phyloP scores from a whole-genome alignment of 2,113 vertebrate genomes.

The Campylomormyrus numenius region DNA sequence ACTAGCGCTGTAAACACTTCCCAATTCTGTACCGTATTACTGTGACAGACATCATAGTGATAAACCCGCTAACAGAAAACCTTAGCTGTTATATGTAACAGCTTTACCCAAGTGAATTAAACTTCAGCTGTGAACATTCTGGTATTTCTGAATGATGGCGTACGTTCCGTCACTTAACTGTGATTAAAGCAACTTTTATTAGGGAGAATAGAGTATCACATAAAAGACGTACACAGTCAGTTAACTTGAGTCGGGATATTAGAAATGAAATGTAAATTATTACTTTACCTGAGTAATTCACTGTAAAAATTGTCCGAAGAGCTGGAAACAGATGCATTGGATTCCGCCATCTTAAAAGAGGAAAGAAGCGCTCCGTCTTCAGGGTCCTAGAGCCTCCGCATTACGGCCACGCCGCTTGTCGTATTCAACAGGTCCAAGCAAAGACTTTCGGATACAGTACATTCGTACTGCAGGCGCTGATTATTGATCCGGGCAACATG shows the following conservation, averaged over 20 bases:
- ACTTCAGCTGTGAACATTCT: neutral
- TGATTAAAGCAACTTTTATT: neutral
- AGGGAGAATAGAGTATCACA: neutral
- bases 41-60: neutral
- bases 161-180: neutral
- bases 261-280: neutral
- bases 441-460: neutral
- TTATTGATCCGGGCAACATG: neutral
- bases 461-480: neutral
- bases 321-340: slow-evolving; percentile 20
- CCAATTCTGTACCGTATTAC: neutral
- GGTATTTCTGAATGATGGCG: neutral
- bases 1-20: neutral
- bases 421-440: neutral
- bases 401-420: neutral
- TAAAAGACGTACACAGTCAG: neutral
- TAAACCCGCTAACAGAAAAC: neutral
- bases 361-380: neutral
- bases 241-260: neutral
- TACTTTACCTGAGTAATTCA: slow-evolving; percentile 51
- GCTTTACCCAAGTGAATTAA: neutral
- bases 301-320: slow-evolving; percentile 23
- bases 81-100: neutral
- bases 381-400: slow-evolving; percentile 27
- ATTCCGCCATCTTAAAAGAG: slow-evolving; percentile 53